A percentile compares a stretch with the other conserved stretches of the same genome.
phyloP scores from a whole-genome alignment of 2,797 vertebrate species.

The Acrossocheilus fasciatus region DNA sequence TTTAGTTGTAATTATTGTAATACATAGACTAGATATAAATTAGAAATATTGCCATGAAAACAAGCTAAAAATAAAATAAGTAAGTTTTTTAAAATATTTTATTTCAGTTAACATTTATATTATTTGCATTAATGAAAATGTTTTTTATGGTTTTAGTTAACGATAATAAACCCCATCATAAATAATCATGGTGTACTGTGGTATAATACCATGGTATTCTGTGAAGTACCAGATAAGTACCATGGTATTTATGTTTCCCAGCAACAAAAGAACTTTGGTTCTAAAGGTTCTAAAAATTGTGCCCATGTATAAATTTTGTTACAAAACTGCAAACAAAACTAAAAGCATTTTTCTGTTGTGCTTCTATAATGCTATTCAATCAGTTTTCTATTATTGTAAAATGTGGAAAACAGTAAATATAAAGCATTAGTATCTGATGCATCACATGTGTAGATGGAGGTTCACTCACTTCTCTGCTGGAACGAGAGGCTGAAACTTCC shows the following conservation, averaged over 20 bases:
- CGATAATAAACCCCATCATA: neutral
- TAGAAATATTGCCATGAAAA: neutral
- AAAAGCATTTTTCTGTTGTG: neutral
- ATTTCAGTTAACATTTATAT: neutral
- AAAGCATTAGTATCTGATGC: neutral
- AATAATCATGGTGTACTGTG: neutral
- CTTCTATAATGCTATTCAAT: neutral
- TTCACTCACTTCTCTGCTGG: slow-evolving; percentile 83
- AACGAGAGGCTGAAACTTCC: slow-evolving; percentile 93
- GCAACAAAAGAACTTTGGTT: too few species aligned
- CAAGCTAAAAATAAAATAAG: neutral
- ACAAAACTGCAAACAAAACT: neutral
- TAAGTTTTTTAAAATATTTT: neutral
- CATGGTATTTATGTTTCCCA: neutral
- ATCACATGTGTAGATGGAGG: neutral
- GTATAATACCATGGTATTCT: neutral
- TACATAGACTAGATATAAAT: neutral
- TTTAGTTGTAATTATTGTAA: neutral
- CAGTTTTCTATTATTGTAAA: neutral
- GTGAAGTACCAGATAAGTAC: neutral
- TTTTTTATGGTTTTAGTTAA: neutral
- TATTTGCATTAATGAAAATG: neutral
- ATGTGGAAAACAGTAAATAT: neutral
- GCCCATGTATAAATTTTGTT: neutral
- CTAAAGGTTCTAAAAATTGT: neutral